A percentile compares a stretch with the other conserved stretches of the same genome.
phyloP scores from a whole-genome alignment of 2,113 vertebrate genomes.

The Alligator mississippiensis region DNA sequence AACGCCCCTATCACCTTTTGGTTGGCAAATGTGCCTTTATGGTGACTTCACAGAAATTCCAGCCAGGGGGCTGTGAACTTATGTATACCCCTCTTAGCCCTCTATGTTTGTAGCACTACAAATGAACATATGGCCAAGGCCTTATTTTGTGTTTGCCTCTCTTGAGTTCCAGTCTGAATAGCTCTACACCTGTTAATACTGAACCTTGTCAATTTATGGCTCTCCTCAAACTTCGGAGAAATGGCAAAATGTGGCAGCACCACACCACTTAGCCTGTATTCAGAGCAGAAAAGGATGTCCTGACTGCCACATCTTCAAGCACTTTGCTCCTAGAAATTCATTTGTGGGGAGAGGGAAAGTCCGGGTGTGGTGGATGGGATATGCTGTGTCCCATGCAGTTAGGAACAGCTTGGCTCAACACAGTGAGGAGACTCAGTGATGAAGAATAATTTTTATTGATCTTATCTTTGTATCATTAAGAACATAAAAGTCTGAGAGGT shows the following conservation, averaged over 20 bases:
- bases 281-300: not conserved
- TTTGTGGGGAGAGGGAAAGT: not conserved
- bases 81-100: no score
- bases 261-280: not conserved
- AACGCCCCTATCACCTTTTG: no score
- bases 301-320: fast-evolving
- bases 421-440: not conserved
- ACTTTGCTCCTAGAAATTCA: not conserved
- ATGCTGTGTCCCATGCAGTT: not conserved
- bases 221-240: not conserved
- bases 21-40: no score
- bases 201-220: not conserved
- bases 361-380: not conserved
- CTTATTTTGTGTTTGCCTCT: no score
- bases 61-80: no score
- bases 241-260: not conserved
- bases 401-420: not conserved
- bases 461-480: not conserved
- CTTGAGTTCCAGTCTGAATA: no score
- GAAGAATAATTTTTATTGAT: not conserved
- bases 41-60: no score
- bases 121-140: no score
- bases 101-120: no score
- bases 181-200: not conserved
- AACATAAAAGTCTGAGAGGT: not conserved